Conservation (phyloP, 2,113 vertebrate species). For the Cryptomyrus ogoouensis region DNA sequence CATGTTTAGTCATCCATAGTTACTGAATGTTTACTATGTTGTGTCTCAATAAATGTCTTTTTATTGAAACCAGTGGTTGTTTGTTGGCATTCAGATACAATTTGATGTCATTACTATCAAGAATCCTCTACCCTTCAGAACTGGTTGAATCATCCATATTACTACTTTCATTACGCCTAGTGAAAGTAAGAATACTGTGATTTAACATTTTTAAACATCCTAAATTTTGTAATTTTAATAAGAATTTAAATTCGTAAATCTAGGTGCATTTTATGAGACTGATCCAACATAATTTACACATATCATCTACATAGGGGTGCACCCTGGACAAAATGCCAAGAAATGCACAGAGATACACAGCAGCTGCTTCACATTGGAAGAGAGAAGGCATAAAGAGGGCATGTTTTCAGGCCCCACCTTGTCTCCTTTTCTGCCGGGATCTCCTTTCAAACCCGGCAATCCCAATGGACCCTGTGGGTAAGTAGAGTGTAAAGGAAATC, state of each 20-base stretch:
- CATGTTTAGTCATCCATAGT: neutral
- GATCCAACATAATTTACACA: neutral
- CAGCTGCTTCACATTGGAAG: neutral
- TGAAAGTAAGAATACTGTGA: no score
- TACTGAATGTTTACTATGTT: neutral
- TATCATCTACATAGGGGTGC: neutral
- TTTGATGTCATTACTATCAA: neutral
- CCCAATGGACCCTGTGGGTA: conserved; percentile 73
- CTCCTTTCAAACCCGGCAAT: conserved; percentile 81
- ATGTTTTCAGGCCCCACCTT: conserved; percentile 64
- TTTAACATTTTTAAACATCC: no score
- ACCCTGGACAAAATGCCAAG: neutral
- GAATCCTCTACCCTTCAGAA: neutral
- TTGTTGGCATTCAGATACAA: neutral
- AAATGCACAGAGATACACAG: neutral
- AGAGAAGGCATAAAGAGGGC: neutral
- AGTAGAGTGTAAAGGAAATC: neutral
- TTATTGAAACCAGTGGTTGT: neutral
- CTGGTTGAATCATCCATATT: no score
- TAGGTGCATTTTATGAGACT: no score
- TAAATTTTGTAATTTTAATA: no score
- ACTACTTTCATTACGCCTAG: no score
- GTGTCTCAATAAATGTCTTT: neutral
- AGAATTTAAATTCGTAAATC: no score
- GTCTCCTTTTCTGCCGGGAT: conserved; percentile 76